Evolutionary conservation across 2,888 invertebrate species (phyloP), one percentile per base, ranked within the genome.

Genomic region (Platycheirus albimanus): DNA sequence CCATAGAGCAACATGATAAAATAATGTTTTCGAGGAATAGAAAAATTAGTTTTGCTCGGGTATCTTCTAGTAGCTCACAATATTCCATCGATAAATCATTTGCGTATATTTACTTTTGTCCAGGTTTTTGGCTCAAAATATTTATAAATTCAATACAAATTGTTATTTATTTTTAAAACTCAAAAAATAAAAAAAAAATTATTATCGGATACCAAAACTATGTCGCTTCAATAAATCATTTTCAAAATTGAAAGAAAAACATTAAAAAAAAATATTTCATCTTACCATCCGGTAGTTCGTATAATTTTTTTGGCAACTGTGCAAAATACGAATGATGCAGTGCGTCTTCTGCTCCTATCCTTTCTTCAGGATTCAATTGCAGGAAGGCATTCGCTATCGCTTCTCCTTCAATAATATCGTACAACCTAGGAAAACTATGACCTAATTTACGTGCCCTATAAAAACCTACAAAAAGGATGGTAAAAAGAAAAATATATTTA

Each of bases 201-300:
- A n/a, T n/a, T n/a, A n/a, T n/a, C n/a, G n/a, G n/a, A n/a, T n/a
- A n/a, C n/a, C n/a, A n/a, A n/a, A n/a, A n/a, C n/a, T n/a, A n/a
- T n/a, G n/a, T 24, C 6, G 24, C 24, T 24, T 24, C 7, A 33
- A 4, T 8, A 8, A 19, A 19, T 3, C n/a, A 49, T 28, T 47
- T n/a, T 47, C 19, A 13, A n/a, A 49, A 28, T 8, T 13, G 8
- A 6, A 33, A 7, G 15, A 43, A 49, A n/a, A n/a, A n/a, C 2
- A 1, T 1, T 8, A 13, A 43, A 20, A 8, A 33, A 19, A 13
- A 41, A 11, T 51, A 15, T 10, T 28, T 8, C 38, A 43, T 91
- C 94, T 93, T 91, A 98, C 98, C 97, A 90, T 98, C 97, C 87
- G 97, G 97, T 92, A 99, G 93, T 89, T 97, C 96, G 89, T 96